Percentiles rank a stretch among this genome's conserved stretches.
Conservation (phyloP, 2,888 invertebrate species). For the Athalia rosae region DNA sequence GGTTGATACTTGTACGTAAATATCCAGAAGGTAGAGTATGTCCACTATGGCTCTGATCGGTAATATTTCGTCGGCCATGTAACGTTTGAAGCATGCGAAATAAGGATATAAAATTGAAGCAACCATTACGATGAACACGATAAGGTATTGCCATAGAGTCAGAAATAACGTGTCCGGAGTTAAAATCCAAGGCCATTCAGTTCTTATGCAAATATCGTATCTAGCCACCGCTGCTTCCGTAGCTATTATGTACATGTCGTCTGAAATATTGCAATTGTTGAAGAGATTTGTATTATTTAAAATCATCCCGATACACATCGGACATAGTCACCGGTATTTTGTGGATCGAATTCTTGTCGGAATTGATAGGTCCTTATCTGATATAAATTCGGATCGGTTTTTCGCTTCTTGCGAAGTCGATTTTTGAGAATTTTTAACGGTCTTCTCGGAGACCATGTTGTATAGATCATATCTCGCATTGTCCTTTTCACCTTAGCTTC, state of each 20-base stretch:
- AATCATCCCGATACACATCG: background rate
- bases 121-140: slow-evolving; percentile 20
- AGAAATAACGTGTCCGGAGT: slow-evolving; percentile 33
- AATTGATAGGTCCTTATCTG: slow-evolving; percentile 28
- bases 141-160: slow-evolving; percentile 25
- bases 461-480: slow-evolving; percentile 15
- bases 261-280: slow-evolving; percentile 12
- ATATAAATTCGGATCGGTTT: background rate
- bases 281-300: background rate
- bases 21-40: slow-evolving; percentile 30
- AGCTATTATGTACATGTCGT: slow-evolving; percentile 37
- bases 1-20: slow-evolving; percentile 35
- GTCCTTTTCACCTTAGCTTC: slow-evolving; percentile 5
- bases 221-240: slow-evolving; percentile 37
- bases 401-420: slow-evolving; percentile 24
- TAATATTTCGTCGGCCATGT: slow-evolving; percentile 30
- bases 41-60: slow-evolving; percentile 24
- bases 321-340: slow-evolving; percentile 9
- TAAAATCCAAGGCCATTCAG: slow-evolving; percentile 33
- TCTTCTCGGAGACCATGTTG: slow-evolving; percentile 12
- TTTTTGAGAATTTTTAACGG: slow-evolving; percentile 34
- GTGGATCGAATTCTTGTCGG: slow-evolving; percentile 21
- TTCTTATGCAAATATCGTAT: slow-evolving; percentile 31
- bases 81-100: slow-evolving; percentile 33
- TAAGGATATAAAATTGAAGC: slow-evolving; percentile 32